Evolutionary conservation across 2,888 invertebrate species (phyloP).

Genomic region (Dolichomitus sp.): DNA sequence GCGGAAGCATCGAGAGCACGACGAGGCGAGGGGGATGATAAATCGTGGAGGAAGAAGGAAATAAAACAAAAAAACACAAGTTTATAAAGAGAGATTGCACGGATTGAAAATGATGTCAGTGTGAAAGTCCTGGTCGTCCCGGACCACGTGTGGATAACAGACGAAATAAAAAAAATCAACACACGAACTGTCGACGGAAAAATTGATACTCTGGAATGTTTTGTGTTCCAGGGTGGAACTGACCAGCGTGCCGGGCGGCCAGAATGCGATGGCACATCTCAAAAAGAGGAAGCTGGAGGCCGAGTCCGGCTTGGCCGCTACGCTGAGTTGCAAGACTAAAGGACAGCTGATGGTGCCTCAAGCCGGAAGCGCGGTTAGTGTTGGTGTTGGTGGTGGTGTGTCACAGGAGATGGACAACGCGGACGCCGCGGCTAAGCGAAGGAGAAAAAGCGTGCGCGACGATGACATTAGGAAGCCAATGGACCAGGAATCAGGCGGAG

Average conservation of each 20-base stretch:
- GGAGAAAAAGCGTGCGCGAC: constrained; percentile 86
- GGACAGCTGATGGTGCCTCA: constrained; percentile 83
- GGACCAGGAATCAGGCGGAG: constrained; percentile 81
- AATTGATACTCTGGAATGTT: constrained; percentile 83
- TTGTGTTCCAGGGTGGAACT: constrained; percentile 86
- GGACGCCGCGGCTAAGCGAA: constrained; percentile 86
- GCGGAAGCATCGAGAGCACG: constrained; percentile 52
- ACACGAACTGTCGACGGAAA: constrained; percentile 58
- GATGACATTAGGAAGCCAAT: constrained; percentile 81
- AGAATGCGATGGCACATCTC: constrained; percentile 89
- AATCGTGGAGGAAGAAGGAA: constrained; percentile 35
- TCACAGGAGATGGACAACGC: constrained; percentile 87
- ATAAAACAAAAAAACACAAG: constrained; percentile 26
- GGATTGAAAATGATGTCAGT: constrained; percentile 63
- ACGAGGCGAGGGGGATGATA: constrained; percentile 61
- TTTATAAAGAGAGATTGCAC: constrained; percentile 19
- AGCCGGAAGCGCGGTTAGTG: constrained; percentile 74
- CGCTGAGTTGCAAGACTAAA: constrained; percentile 78
- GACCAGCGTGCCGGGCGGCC: constrained; percentile 87
- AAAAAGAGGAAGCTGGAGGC: constrained; percentile 91
- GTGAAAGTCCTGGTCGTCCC: constrained; percentile 64
- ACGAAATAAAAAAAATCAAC: constrained; percentile 47
- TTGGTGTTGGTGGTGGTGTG: constrained; percentile 76
- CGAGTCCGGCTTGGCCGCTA: constrained; percentile 83
- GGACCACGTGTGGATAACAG: constrained; percentile 66